Base-by-base conservation (phyloP, 2,113 vertebrate species). In the Rhizomys pruinosus region DNA sequence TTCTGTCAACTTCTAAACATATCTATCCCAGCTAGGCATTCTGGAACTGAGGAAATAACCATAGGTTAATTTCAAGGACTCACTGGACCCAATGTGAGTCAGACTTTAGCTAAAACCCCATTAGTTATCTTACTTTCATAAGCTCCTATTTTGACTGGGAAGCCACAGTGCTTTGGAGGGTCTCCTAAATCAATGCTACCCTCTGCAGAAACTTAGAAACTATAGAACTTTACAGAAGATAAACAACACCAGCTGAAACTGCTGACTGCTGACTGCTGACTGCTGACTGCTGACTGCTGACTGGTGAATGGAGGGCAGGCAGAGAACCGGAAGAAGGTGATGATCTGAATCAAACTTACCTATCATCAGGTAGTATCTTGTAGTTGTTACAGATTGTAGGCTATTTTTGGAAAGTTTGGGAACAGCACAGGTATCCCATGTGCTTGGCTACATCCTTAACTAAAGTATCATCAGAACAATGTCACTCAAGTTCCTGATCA, bases 401-500 rank as follows among this genome's bases (percentile, higher is more conserved):
- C 66, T 95, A 68, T 77, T 89, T 91, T 86, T 77, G 47, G 79
- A 93, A 79, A 90, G 84, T 73, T 81, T 32, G 12, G 47, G 64
- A 59, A 52, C 82, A 95, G 87, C 80, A 84, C 39, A 73, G 88
- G 42, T 87, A 71, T 92, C 90, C 94, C 95, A 76, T 57, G 68
- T 95, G 66, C 91, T 77, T 32, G 19, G 55, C 94, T 98, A 99
- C 3, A 98, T 97, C 37, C 98, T 96, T 23, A 99, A 98, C 89
- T 99, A 99, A 52, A 99, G 99, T 74, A 99, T 98, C 99, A 99
- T 99, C 95, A 99, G 97, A 94, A 99, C 99, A 96, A 99, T 99
- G 96, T 99, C 99, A 2, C 99, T 99, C 89, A 99, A 98, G 90
- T 99, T 99, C 96, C 99, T 98, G 12, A 99, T 99, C 5, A 99